phyloP scores from a whole-genome alignment of 2,113 vertebrate species.

The Noctilio leporinus region DNA sequence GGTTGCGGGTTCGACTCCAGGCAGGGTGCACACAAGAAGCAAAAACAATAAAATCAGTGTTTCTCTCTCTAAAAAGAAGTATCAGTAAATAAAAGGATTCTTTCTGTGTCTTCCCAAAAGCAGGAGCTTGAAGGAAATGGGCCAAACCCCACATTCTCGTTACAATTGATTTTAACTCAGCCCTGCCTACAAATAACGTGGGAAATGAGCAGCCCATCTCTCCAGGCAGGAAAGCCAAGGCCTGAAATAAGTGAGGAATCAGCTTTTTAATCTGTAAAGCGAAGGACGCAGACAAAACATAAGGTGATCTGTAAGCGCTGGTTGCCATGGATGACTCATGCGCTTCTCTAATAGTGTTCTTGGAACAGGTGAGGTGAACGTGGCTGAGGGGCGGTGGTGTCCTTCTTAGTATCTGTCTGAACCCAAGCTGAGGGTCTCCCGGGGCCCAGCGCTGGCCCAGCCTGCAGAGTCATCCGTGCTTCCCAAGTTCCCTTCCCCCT shows the following conservation, averaged over 20 bases:
- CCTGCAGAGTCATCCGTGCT: not conserved
- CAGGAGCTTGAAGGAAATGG: not conserved
- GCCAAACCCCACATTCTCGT: not conserved
- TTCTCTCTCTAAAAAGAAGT: no score
- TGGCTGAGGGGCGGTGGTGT: not conserved
- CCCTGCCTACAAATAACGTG: not conserved
- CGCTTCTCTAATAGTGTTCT: not conserved
- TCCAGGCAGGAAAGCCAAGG: not conserved
- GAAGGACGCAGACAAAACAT: not conserved
- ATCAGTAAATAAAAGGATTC: not conserved
- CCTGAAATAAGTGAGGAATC: not conserved
- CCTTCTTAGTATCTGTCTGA: not conserved
- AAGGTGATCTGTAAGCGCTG: no score
- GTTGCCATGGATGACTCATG: accelerated
- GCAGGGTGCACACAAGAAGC: no score
- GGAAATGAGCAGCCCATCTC: not conserved
- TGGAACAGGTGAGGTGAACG: not conserved
- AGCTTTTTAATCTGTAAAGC: not conserved
- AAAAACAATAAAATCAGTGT: no score
- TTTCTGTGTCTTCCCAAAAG: not conserved
- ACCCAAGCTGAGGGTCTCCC: not conserved
- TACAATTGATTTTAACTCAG: not conserved
- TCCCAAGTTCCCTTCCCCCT: not conserved
- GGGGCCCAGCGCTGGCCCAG: not conserved
- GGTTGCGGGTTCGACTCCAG: no score